A percentile compares a stretch with the other conserved stretches of the same genome.
phyloP scores from a whole-genome alignment of 2,797 vertebrate species.

The Nasua narica region DNA sequence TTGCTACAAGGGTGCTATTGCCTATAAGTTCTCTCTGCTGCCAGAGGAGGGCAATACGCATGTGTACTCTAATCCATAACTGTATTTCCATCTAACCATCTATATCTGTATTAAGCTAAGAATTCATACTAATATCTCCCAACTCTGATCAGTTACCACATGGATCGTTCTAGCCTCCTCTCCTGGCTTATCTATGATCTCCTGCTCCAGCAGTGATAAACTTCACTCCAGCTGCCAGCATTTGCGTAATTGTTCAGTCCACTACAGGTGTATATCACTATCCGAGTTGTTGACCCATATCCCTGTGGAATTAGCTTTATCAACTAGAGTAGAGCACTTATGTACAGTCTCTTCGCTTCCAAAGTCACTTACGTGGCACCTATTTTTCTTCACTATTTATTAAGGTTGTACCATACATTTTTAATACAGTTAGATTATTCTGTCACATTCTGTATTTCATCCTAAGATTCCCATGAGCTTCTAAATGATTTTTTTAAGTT shows the following conservation, averaged over 20 bases:
- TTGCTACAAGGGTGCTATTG: not conserved
- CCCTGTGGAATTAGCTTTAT: not conserved
- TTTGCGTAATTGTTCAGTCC: not conserved
- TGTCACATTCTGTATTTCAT: not conserved
- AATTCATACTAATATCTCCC: not conserved
- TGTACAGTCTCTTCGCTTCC: not conserved
- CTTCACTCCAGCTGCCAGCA: not conserved
- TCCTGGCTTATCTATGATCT: not conserved
- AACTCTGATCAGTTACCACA: not conserved
- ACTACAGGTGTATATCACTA: rapidly evolving
- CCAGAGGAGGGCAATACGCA: too few relatives aligned
- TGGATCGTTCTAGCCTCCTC: not conserved
- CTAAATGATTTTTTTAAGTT: not conserved
- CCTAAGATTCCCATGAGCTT: not conserved
- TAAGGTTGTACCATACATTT: not conserved
- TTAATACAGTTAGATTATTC: not conserved
- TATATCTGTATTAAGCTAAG: not conserved
- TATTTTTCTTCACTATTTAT: not conserved
- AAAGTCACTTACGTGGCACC: not conserved
- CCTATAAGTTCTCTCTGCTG: not conserved
- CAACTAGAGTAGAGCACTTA: not conserved
- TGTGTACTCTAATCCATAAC: not conserved
- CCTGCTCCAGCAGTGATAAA: not conserved
- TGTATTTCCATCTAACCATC: not conserved
- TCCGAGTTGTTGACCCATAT: not conserved